Base-by-base conservation (phyloP, 2,888 invertebrate genomes). In the Rhaphigaster nebulosa region DNA sequence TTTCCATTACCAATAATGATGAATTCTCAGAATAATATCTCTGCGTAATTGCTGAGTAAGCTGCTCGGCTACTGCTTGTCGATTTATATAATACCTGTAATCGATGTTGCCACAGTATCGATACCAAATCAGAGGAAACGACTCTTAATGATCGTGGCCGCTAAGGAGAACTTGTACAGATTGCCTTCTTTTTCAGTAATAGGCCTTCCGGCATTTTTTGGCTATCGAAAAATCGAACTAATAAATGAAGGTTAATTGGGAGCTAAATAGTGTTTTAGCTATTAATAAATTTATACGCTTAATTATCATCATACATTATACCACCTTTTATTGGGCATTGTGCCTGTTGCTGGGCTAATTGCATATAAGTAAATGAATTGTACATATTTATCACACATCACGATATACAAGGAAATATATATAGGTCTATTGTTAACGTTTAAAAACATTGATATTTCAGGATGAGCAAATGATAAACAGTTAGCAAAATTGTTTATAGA, bases 51-150 rank as follows among this genome's bases (percentile, higher is more conserved):
- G 84, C 45, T 45, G 45, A 41, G 41, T 84, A 41, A 84, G 41
- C 84, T 45, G 45, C 13, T 45, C 45, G n/a, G 84, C 84, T 84
- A 84, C 84, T n/a, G 84, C 84, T 84, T 45, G 84, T 84, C 84
- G 84, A 84, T 84, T 84, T 45, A 45, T 45, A 45, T 84, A 84
- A 84, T 84, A 12, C 84, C 45, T n/a, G 26, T 84, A 84, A 84
- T 84, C 84, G 45, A 84, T 84, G 84, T n/a, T 84, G 45, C 45
- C n/a, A 13, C 26, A n/a, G 45, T 84, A 84, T 50, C 45, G 84
- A 84, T 45, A 50, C n/a, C n/a, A 84, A 84, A 45, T 84, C n/a
- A 45, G 38, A 45, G 45, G 45, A 50, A 45, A 84, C 84, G 41
- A 45, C 45, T 84, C n/a, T 50, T 84, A 84, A 84, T 84, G n/a